These are phyloP conservation scores for Poecilia velifera DNA, from an alignment of 2,797 vertebrate species.

Conservation along the genomic window DNA sequence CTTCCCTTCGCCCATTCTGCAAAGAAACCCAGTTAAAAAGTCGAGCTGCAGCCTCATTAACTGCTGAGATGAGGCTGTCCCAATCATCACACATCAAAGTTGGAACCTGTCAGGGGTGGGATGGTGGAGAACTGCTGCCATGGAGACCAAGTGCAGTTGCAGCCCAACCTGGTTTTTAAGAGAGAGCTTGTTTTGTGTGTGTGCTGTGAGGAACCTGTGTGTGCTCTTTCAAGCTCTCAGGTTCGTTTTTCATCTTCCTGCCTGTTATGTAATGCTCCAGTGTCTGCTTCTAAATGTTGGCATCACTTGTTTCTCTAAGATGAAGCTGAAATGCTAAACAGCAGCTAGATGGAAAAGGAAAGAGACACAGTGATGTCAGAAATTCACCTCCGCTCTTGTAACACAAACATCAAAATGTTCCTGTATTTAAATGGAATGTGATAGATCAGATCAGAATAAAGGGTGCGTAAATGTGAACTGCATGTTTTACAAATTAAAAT, in stretches of 20 bases:
- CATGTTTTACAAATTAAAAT: not conserved
- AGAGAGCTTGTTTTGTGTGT: not conserved
- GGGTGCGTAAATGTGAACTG: not conserved
- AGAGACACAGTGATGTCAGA: not conserved
- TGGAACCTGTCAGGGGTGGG: conserved; percentile 31
- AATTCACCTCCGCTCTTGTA: too few species aligned
- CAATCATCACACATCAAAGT: conserved; percentile 45
- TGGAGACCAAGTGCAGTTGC: conserved; percentile 29
- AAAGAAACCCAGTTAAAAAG: conserved; percentile 12
- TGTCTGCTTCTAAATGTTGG: not conserved
- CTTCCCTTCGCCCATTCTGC: not conserved
- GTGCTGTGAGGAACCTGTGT: not conserved
- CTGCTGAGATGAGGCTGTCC: conserved; percentile 13
- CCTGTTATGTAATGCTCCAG: not conserved
- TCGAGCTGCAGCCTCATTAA: conserved; percentile 26
- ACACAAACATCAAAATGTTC: not conserved
- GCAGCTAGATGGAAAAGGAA: not conserved
- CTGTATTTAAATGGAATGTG: not conserved
- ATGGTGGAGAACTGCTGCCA: conserved; percentile 39
- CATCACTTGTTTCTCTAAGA: not conserved
- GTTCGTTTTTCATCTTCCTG: not conserved
- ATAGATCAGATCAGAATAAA: not conserved
- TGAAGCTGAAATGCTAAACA: not conserved
- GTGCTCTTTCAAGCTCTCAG: not conserved
- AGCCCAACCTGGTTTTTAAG: conserved; percentile 27